Percentiles rank a stretch among this genome's conserved stretches.
Conservation (phyloP, 2,888 invertebrate genomes). For the Agonopterix subpropinquella region DNA sequence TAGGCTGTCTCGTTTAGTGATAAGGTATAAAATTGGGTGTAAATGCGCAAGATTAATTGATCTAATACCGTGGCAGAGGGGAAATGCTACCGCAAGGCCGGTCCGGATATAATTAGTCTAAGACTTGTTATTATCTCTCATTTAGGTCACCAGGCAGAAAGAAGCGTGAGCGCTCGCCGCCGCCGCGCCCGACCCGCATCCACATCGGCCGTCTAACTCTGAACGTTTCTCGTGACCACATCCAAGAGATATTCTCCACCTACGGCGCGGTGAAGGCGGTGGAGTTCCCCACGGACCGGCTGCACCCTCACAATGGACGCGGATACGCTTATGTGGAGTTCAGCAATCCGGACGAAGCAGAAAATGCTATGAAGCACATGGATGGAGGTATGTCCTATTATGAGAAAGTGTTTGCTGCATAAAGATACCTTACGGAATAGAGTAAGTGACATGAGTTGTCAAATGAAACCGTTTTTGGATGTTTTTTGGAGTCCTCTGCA, state of each 20-base stretch:
- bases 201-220: conserved; percentile 95
- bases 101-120: too few relatives aligned
- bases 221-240: conserved; percentile 94
- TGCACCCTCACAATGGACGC: conserved; percentile 91
- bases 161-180: conserved; percentile 89
- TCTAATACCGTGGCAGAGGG: too few relatives aligned
- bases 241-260: conserved; percentile 92
- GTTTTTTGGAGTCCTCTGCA: too few relatives aligned
- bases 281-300: conserved; percentile 92
- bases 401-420: background rate
- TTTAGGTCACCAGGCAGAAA: conserved; percentile 77
- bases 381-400: conserved; percentile 85
- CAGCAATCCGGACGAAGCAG: conserved; percentile 94
- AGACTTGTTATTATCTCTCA: too few relatives aligned
- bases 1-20: too few relatives aligned
- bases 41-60: too few relatives aligned
- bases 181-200: conserved; percentile 93
- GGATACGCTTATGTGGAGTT: conserved; percentile 98
- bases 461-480: too few relatives aligned
- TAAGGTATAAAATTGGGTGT: too few relatives aligned
- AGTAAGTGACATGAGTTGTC: too few relatives aligned
- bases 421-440: too few relatives aligned
- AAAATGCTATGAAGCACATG: conserved; percentile 99
- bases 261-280: conserved; percentile 91
- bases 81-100: too few relatives aligned